phyloP scores from a whole-genome alignment of 2,888 invertebrate genomes.

The Amiota communis region DNA sequence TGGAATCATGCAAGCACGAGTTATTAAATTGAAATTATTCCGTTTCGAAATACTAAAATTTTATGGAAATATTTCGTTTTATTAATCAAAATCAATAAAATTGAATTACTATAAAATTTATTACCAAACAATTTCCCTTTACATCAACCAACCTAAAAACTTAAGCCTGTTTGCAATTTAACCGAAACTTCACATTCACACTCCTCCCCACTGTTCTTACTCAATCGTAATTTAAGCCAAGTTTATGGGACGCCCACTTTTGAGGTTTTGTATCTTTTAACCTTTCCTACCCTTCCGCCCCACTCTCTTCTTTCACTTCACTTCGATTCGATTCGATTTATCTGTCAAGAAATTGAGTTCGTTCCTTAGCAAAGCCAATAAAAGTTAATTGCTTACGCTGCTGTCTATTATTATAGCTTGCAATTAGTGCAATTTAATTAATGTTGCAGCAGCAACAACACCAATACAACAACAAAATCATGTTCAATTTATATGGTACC shows the following conservation, averaged over 20 bases:
- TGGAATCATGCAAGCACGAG: too few species aligned
- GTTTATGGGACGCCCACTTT: constrained; percentile 12
- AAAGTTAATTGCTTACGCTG: constrained; percentile 53
- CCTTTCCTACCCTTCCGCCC: background rate
- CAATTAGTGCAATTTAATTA: constrained; percentile 44
- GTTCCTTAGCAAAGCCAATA: constrained; percentile 25
- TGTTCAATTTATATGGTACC: background rate
- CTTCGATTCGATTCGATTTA: background rate
- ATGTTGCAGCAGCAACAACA: constrained; percentile 34
- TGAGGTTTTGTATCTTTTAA: background rate
- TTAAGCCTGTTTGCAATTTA: too few species aligned
- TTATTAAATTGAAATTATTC: too few species aligned
- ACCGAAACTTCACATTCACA: too few species aligned
- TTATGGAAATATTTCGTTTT: too few species aligned
- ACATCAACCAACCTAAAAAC: too few species aligned
- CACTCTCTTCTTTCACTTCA: too few species aligned
- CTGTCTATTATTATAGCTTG: constrained; percentile 58
- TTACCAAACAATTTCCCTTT: too few species aligned
- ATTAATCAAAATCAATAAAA: too few species aligned
- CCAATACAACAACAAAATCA: constrained; percentile 25
- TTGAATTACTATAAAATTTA: too few species aligned
- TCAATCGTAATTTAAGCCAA: background rate
- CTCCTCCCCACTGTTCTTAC: background rate
- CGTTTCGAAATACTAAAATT: too few species aligned
- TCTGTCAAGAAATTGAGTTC: background rate